Percentiles rank a stretch among this genome's conserved stretches.
phyloP scores from a whole-genome alignment of 2,113 vertebrate species.

The Ifrita kowaldi region DNA sequence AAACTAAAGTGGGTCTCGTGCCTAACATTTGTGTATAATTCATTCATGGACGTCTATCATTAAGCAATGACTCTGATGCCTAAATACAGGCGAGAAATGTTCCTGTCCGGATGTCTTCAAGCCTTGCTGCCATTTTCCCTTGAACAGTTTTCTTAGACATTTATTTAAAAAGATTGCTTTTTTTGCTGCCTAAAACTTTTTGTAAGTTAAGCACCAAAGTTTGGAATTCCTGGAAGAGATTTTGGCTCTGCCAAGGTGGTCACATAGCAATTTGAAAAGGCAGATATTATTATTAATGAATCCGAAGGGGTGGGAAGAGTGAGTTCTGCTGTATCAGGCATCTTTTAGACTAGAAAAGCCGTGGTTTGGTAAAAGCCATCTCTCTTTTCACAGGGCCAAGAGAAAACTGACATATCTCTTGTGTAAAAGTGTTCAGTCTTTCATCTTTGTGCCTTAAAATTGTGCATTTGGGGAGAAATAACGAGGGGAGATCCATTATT shows the following conservation, averaged over 20 bases:
- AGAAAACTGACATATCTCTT: not conserved
- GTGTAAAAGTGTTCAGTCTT: not conserved
- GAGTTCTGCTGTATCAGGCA: rapidly evolving
- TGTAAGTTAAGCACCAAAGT: not conserved
- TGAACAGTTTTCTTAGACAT: not conserved
- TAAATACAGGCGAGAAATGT: not conserved
- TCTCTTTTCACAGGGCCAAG: not conserved
- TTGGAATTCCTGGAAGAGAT: not conserved
- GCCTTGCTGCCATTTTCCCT: not conserved
- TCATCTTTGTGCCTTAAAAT: not conserved
- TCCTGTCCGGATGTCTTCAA: not conserved
- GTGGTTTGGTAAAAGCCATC: not conserved
- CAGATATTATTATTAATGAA: not conserved
- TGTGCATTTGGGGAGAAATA: not conserved
- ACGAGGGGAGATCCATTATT: not conserved
- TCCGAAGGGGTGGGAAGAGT: not conserved
- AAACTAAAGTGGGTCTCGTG: not conserved
- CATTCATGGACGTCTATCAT: not conserved
- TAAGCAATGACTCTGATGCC: not conserved
- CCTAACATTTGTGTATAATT: not conserved
- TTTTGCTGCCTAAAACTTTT: not conserved
- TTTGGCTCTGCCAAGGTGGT: not conserved
- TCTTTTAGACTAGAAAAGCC: not conserved
- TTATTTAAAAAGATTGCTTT: not conserved
- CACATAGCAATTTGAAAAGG: not conserved